Base-by-base conservation (phyloP, 2,888 invertebrate species). In the Andrena dorsata region DNA sequence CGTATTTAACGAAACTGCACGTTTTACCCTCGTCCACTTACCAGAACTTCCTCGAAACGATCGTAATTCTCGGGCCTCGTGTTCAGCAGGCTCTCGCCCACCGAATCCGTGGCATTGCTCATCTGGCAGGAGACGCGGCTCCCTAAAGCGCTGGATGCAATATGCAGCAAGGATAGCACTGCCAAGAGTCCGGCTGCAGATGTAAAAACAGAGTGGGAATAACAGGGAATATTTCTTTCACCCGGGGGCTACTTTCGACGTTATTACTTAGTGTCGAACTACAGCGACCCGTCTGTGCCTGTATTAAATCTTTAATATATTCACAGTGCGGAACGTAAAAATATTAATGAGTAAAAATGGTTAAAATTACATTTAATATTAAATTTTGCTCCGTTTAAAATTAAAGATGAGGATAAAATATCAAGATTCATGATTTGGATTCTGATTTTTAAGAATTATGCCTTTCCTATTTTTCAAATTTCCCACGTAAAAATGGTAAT, bases 41-140 rank as follows among this genome's bases (percentile, higher is more conserved):
- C 93, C 88, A 92, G 72, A 84, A 92, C 92, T 84, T 92, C 92
- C 76, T 92, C 92, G 75, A 92, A 92, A 53, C 92, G 92, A 80
- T 92, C 92, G 76, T 92, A 92, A 80, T 87, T 89, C 47, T 92
- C 92, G 0, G 90, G 89, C 70, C 91, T 90, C 16, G 91, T 86
- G 63, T 92, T 90, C 13, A 92, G 79, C 28, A 92, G 89, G 75
- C 92, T 92, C 71, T 92, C 92, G 8, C 90, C 92, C 66, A 92
- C 89, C n/a, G 92, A 91, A 79, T 93, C 91, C 26, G 79, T 47
- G 4, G 88, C 80, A 35, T 73, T 81, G 23, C 71, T 88, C 23
- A 86, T 82, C 58, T 88, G 88, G 79, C 89, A 89, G 41, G 85
- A 64, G n/a, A 79, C 82, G 28, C 87, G 88, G 66, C 86, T 84